Base-by-base conservation (phyloP, 2,888 invertebrate species). In the Dusona sp. region DNA sequence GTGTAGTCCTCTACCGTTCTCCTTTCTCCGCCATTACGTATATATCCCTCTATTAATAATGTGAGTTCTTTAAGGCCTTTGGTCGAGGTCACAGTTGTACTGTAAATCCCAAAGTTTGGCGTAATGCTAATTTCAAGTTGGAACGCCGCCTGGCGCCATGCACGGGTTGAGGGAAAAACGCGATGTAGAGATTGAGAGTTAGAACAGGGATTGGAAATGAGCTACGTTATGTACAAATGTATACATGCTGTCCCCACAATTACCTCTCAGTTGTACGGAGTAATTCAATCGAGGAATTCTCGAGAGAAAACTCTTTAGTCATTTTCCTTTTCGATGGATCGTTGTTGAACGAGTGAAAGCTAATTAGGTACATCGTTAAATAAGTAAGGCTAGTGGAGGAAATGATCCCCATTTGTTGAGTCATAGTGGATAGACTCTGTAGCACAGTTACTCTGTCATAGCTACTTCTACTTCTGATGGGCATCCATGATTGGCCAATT, bases 51-150 rank as follows among this genome's bases (percentile, higher is more conserved):
- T 86, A 87, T 88, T 89, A 89, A 88, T 88, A 89, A 88, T 78
- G 87, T 79, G 88, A 89, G 86, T 90, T 91, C 89, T 90, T 90
- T 88, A 89, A 90, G 88, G 86, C 85, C 86, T 82, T 72, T 29
- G 38, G 45, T 36, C 85, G 88, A 87, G 89, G 90, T 90, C 90
- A 88, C 88, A 91, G 90, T 92, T 91, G 90, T 91, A 92, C 91
- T 91, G 92, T 92, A 91, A 92, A 92, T 92, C 90, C 88, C 42
- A 89, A 89, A 91, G 89, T 92, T 92, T 88, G 89, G 90, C 88
- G 88, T 72, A 88, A 88, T 83, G 89, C 89, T 91, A 91, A 91
- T 90, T 90, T 89, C 86, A 90, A 91, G 90, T 90, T 91, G 88
- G 90, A 88, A 87, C 79, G 70, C 84, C 78, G 80, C 74, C 77